Evolutionary conservation across 1,140 invertebrate genomes (phyloP).

Genomic region (Eupristina koningsbergeri): DNA sequence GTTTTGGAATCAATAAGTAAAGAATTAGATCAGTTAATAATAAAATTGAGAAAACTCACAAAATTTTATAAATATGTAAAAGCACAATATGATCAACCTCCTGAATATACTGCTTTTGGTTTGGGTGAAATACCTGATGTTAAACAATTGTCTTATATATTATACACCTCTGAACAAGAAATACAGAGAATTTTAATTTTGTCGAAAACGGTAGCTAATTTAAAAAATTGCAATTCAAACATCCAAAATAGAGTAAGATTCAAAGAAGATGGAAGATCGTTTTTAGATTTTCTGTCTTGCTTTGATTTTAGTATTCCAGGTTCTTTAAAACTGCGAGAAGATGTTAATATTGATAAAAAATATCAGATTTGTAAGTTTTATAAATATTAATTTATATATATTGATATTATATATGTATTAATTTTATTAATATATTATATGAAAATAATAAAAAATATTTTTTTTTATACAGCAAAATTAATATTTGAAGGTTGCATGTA

Average conservation of each 20-base stretch:
- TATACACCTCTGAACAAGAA: conserved; percentile 66
- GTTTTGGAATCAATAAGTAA: conserved; percentile 62
- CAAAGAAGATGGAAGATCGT: conserved; percentile 63
- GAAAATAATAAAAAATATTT: conserved; percentile 6
- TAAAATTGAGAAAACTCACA: conserved; percentile 65
- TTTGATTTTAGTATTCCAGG: conserved; percentile 74
- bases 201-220: conserved; percentile 57
- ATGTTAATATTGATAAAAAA: conserved; percentile 61
- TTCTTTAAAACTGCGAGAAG: conserved; percentile 62
- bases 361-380: conserved; percentile 62
- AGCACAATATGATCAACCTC: conserved; percentile 62
- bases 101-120: conserved; percentile 65
- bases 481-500: conserved; percentile 78
- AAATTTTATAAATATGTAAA: conserved; percentile 70
- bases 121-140: conserved; percentile 53
- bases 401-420: no score
- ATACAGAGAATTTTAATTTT: conserved; percentile 63
- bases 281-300: conserved; percentile 73
- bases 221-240: conserved; percentile 53
- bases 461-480: conserved; percentile 71
- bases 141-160: conserved; percentile 56
- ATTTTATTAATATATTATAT: background rate
- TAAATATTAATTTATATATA: conserved; percentile 23
- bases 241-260: conserved; percentile 67
- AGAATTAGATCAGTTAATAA: conserved; percentile 60